Conservation (phyloP, 1,140 invertebrate genomes). For the Penaeus vannamei region DNA sequence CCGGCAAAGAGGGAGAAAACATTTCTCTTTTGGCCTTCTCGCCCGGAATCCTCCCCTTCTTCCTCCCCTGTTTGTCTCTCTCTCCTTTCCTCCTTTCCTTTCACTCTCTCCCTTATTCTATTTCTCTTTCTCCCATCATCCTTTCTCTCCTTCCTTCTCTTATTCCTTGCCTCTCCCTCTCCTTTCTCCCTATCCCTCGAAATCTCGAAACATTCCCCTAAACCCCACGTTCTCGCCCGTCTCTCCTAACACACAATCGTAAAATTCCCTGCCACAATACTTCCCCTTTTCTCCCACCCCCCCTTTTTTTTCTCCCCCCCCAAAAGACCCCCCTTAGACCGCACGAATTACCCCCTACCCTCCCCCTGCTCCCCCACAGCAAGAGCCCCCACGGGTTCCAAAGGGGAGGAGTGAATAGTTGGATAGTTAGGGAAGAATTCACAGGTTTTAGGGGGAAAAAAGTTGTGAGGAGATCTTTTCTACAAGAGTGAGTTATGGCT, state of each 20-base stretch:
- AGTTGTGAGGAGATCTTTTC: constrained; percentile 20
- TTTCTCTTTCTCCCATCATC: neutral
- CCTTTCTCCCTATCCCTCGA: neutral
- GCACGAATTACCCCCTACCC: neutral
- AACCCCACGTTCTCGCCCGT: neutral
- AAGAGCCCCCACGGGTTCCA: neutral
- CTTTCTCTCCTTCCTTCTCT: neutral
- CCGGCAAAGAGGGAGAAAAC: no score
- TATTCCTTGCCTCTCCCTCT: neutral
- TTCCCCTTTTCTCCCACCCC: no score
- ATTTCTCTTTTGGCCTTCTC: no score
- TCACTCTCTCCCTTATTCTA: neutral
- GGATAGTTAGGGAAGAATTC: constrained; percentile 56
- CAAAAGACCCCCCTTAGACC: no score
- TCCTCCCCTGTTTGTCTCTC: neutral
- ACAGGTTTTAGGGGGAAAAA: constrained; percentile 8
- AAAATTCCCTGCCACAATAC: no score
- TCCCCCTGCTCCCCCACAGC: neutral
- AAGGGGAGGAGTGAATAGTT: constrained; percentile 28
- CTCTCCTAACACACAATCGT: neutral
- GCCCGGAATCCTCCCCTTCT: no score
- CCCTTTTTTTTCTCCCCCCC: no score
- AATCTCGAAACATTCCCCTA: no score
- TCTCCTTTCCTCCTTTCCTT: constrained; percentile 38
- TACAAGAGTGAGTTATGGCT: constrained; percentile 43